Conservation (phyloP, 2,888 invertebrate species). For the Napeogenes sylphis region DNA sequence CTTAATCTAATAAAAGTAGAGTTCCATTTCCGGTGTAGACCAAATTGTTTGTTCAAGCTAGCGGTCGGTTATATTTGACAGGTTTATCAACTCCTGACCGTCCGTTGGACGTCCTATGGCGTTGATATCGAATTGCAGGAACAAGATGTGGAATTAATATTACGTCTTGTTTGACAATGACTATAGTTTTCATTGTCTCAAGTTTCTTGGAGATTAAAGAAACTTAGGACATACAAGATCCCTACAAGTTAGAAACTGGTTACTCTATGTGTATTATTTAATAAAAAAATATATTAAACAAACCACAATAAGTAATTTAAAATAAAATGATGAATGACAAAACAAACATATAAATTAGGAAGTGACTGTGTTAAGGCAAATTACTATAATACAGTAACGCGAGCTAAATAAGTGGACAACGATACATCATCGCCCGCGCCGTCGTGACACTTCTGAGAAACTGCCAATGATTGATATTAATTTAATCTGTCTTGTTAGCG, state of each 20-base stretch:
- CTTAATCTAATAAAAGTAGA: not conserved
- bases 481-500: constrained; percentile 36
- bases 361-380: constrained; percentile 31
- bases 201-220: not conserved
- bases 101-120: constrained; percentile 25
- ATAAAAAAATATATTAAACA: not conserved
- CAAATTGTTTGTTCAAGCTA: constrained; percentile 39
- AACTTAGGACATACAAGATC: no score
- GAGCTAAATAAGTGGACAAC: constrained; percentile 31
- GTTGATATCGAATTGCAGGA: constrained; percentile 26
- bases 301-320: constrained; percentile 1
- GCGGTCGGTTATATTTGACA: constrained; percentile 44
- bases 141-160: constrained; percentile 27
- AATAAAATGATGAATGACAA: constrained; percentile 30
- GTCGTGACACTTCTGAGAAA: constrained; percentile 33
- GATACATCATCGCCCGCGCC: constrained; percentile 38
- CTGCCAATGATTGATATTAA: constrained; percentile 36
- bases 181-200: not conserved
- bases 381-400: constrained; percentile 30
- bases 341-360: constrained; percentile 43
- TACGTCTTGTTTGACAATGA: constrained; percentile 13
- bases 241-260: no score
- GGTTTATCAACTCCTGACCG: constrained; percentile 46
- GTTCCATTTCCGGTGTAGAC: constrained; percentile 12
- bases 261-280: no score